Evolutionary conservation across 2,797 vertebrate genomes (phyloP), one percentile per base, ranked within the genome.

Genomic region (Coranthus polyacanthus): DNA sequence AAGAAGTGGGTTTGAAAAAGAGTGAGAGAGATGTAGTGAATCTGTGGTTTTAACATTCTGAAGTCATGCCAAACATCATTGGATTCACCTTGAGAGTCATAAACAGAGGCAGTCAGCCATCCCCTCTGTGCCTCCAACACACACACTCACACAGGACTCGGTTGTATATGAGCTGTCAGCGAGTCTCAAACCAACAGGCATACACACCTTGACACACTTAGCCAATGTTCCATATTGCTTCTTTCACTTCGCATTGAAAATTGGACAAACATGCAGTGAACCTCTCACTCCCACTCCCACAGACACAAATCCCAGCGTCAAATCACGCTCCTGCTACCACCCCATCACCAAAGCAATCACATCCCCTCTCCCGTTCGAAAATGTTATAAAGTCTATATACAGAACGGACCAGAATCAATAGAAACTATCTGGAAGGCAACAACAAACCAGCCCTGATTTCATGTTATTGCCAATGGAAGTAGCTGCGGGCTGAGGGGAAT

Each of bases 281-380:
- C 44, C 50, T 52, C 47, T 41, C 42, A 7, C 66, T 39, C 34
- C 11, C 32, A 39, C 17, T 1, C 18, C 11, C 16, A 22, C 38
- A 29, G 6, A 42, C 64, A 75, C 43, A 59, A 61, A 80, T 64
- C 5, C 16, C 20, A 12, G 59, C 60, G 46, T 50, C 53, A 64
- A 60, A 60, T 16, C 52, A 12, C 4, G 61, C 64, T 15, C 47
- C 36, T 55, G 38, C 58, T 39, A 60, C 67, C 18, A n/a, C 58
- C 61, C 68, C 81, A 63, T 55, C 75, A 79, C 73, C 75, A 82
- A 73, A 75, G 70, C 70, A 73, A 72, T 64, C 73, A 53, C 72
- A 76, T 54, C 58, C 39, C 56, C 38, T 53, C 59, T 62, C 58
- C 26, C 29, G 34, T 26, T 50, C 36, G 38, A 60, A 38, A 20